Base-by-base conservation (phyloP, 2,797 vertebrate genomes). In the Gambusia yucatana region DNA sequence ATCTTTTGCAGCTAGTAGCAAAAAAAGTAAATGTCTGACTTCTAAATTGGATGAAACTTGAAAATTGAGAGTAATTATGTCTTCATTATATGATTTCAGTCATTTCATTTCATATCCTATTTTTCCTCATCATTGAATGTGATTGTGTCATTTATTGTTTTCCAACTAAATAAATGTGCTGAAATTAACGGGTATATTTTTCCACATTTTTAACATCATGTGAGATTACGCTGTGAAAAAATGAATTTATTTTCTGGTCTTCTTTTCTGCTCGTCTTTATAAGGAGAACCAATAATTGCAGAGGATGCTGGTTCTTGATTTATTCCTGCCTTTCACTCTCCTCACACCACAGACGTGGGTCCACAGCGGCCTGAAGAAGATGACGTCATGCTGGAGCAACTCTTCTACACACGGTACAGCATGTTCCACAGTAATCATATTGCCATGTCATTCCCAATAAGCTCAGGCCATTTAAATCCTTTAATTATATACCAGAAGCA, bases 401-500 rank as follows among this genome's bases (percentile, higher is more conserved):
- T 86, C 82, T 39, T 80, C 73, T 82, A 88, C 71, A 84, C 84
- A 85, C 82, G 81, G 88, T 84, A 87, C 90, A 86, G 82, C 83
- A 73, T 85, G 93, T 89, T 88, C 91, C 79, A 44, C 77, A 80
- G 87, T 93, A 89, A 93, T 90, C 91, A 91, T 90, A 90, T 90
- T 91, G 91, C 91, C 88, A 80, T 94, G 94, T 94, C 91, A 91
- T 90, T 91, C 90, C 86, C 81, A 75, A 82, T 86, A 88, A 88
- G 87, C 87, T 81, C 76, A 1, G 76, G 75, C 77, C 83, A 84
- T 93, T 92, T 87, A 91, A 91, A 93, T 91, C 89, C 86, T 89
- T 93, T 92, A 92, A 93, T 93, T 92, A 93, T 92, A 89, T 65
- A 92, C 77, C 84, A 87, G 90, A 84, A 86, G 87, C 91, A 84